Conservation (phyloP, 1,140 invertebrate genomes). For the Rhopalosiphum padi region DNA sequence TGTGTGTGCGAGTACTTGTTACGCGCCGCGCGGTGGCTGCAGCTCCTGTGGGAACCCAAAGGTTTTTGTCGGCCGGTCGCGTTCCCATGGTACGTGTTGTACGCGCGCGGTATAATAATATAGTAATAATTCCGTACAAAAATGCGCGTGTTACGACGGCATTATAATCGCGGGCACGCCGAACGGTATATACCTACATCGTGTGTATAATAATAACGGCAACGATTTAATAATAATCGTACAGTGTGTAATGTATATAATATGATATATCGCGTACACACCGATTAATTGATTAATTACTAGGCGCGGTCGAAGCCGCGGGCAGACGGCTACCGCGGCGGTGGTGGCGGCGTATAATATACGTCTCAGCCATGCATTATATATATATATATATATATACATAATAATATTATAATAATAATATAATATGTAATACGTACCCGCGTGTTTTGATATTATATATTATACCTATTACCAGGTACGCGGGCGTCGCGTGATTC, state of each 20-base stretch:
- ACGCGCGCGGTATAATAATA: constrained; percentile 39
- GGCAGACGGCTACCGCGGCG: neutral
- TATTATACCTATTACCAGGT: neutral
- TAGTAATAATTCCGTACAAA: constrained; percentile 29
- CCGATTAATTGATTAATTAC: constrained; percentile 52
- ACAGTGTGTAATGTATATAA: neutral
- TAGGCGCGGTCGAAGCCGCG: neutral
- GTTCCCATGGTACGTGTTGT: constrained; percentile 40
- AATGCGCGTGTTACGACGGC: constrained; percentile 5
- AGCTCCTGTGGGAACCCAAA: constrained; percentile 45
- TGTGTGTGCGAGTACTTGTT: neutral
- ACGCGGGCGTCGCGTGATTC: neutral
- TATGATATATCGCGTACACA: neutral
- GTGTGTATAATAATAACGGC: neutral
- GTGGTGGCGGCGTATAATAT: neutral
- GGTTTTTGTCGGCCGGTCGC: constrained; percentile 20
- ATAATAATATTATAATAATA: too few relatives aligned
- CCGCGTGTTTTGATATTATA: neutral
- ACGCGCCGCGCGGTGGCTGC: constrained; percentile 30
- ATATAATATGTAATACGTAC: neutral
- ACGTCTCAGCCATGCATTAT: too few relatives aligned
- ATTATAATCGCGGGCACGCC: constrained; percentile 23
- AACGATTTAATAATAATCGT: constrained; percentile 2
- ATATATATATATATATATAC: too few relatives aligned
- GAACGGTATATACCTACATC: neutral